Percentiles rank a stretch among this genome's conserved stretches.
These are phyloP conservation scores for Coryphaenoides rupestris DNA, from an alignment of 2,113 vertebrate species.

Conservation along the genomic window DNA sequence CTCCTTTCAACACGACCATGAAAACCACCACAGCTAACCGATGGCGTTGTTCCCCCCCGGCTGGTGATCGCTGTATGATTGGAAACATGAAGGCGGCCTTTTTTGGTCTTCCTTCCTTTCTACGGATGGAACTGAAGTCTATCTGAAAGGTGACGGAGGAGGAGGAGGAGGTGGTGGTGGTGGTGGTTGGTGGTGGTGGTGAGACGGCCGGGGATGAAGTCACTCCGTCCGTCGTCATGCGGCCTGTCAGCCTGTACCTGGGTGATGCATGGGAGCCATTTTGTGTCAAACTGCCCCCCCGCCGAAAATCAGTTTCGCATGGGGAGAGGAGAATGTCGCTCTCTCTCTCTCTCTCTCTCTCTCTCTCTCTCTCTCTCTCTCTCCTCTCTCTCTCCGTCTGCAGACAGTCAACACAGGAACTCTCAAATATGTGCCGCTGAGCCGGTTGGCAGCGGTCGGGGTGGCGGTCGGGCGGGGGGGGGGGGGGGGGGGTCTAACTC, in stretches of 20 bases:
- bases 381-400: conserved; percentile 20
- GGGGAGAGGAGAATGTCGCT: conserved; percentile 33
- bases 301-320: conserved; percentile 52
- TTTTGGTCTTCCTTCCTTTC: neutral
- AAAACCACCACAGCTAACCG: conserved; percentile 29
- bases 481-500: conserved; percentile 2
- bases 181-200: too few relatives aligned
- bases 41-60: conserved; percentile 21
- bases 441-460: neutral
- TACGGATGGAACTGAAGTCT: conserved; percentile 28
- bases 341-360: conserved; percentile 29
- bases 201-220: conserved; percentile 24
- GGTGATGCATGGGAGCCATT: conserved; percentile 55
- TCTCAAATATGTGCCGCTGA: conserved; percentile 28
- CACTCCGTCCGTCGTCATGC: neutral
- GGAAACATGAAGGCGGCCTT: conserved; percentile 41
- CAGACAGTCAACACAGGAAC: conserved; percentile 17
- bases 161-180: too few relatives aligned
- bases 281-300: conserved; percentile 51
- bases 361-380: too few relatives aligned
- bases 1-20: conserved; percentile 16
- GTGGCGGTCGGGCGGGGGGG: too few relatives aligned
- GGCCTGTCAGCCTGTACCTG: conserved; percentile 30
- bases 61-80: conserved; percentile 48
- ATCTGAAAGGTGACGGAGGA: conserved; percentile 31